Evolutionary conservation across 2,797 vertebrate genomes (phyloP), one percentile per base, ranked within the genome.

Genomic region (Lepus oiostolus): DNA sequence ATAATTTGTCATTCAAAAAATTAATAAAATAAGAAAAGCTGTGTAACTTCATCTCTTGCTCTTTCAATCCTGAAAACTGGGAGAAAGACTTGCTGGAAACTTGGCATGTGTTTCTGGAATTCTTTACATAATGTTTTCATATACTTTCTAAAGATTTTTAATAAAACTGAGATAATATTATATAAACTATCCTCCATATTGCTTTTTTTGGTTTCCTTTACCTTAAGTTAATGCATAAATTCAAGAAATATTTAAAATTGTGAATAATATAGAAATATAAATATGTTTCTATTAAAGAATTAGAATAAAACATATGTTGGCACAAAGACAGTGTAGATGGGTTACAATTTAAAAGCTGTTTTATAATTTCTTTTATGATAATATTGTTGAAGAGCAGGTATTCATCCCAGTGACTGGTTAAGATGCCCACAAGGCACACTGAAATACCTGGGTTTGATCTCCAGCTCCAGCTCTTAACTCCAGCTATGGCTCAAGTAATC

Each of bases 281-380:
- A 47, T 47, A 47, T 47, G 42, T 77, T 71, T 60, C 62, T 50
- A 38, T 62, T 70, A 6, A 63, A 70, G 0, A 81, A 47, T 76
- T 76, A 91, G 16, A 90, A 86, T 47, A 54, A 91, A 13, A 84
- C 6, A 50, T 32, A 32, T 62, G 2, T 42, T 14, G 26, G 24
- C 30, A 88, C 28, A 58, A 75, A 74, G 42, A 30, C 86, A 77
- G 89, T 9, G 72, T 14, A 54, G 21, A 70, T 50, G 22, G 16
- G 89, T 83, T 70, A 58, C 1, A 83, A 70, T 83, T 50, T 82
- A 24, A 70, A 89, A 77, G 4, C 12, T 83, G 30, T 11, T 85
- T 90, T 93, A 50, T 35, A 62, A 85, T 16, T 60, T 84, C 30
- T 76, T 92, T 83, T 16, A 58, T 54, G 38, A 71, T 63, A 71